These are phyloP conservation scores for Aphaenogaster floridana DNA, from an alignment of 1,140 invertebrate species.

Conservation along the genomic window DNA sequence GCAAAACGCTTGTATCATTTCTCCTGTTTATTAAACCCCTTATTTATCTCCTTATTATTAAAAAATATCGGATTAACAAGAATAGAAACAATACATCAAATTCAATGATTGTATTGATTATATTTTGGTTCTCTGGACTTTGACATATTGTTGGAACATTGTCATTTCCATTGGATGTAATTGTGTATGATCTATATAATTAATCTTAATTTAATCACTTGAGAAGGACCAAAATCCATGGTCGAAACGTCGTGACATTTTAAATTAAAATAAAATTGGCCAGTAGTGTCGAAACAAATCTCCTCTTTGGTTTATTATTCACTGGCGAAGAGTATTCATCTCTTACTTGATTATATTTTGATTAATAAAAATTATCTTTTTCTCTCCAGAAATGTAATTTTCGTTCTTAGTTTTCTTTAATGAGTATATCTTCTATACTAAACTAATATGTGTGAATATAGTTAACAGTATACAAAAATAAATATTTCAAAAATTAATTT, in stretches of 20 bases:
- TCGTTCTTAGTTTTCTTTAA: not conserved
- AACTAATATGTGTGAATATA: not conserved
- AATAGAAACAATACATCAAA: not conserved
- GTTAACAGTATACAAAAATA: not conserved
- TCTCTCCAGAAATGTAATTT: not conserved
- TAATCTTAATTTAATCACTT: too few relatives aligned
- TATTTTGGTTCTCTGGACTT: too few relatives aligned
- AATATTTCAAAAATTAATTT: not conserved
- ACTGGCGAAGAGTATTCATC: too few relatives aligned
- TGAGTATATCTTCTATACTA: not conserved
- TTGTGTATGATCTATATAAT: too few relatives aligned
- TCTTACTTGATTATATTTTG: not conserved
- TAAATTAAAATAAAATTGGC: too few relatives aligned
- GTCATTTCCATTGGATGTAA: too few relatives aligned
- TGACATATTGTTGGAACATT: too few relatives aligned
- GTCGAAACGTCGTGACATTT: too few relatives aligned
- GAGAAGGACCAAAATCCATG: too few relatives aligned
- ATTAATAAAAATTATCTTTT: not conserved
- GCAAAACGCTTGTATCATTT: not conserved
- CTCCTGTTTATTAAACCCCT: not conserved
- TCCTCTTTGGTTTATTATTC: too few relatives aligned
- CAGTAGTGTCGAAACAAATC: too few relatives aligned
- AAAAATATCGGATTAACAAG: not conserved
- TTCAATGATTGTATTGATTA: not conserved
- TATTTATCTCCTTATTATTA: not conserved